These are phyloP conservation scores for Syngnathus floridae DNA, from an alignment of 2,113 vertebrate genomes.

Conservation along the genomic window DNA sequence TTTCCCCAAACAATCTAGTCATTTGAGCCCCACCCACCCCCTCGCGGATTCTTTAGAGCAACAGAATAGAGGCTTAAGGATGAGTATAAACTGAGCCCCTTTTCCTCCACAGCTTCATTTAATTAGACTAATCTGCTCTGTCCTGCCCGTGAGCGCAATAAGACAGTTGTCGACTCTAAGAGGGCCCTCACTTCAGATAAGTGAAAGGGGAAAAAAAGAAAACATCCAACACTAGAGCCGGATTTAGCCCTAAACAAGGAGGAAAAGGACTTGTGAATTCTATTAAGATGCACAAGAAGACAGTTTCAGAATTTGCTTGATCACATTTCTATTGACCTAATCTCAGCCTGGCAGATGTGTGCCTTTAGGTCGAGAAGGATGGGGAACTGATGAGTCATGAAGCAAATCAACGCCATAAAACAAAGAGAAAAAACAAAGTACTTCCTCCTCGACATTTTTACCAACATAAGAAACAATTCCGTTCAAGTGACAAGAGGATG, in stretches of 20 bases:
- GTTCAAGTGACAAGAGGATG: slow-evolving; percentile 30
- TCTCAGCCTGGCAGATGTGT: slow-evolving; percentile 55
- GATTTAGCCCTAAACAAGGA: slow-evolving; percentile 40
- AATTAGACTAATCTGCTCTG: slow-evolving; percentile 61
- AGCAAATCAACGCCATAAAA: slow-evolving; percentile 11
- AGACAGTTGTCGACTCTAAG: slow-evolving; percentile 54
- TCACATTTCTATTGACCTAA: slow-evolving; percentile 57
- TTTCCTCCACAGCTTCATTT: slow-evolving; percentile 55
- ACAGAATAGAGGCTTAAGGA: slow-evolving; percentile 51
- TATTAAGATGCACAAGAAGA: slow-evolving; percentile 62
- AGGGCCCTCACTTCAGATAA: slow-evolving; percentile 51
- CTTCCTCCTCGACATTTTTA: slow-evolving; percentile 4
- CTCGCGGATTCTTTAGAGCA: slow-evolving; percentile 28
- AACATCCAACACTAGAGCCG: slow-evolving; percentile 19
- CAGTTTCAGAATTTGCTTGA: slow-evolving; percentile 65
- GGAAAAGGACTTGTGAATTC: slow-evolving; percentile 50
- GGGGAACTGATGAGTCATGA: slow-evolving; percentile 55
- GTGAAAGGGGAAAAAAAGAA: slow-evolving; percentile 28
- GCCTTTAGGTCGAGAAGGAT: slow-evolving; percentile 51
- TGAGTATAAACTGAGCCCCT: slow-evolving; percentile 41
- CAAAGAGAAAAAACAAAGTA: slow-evolving; percentile 3
- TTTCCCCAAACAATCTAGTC: slow-evolving; percentile 33
- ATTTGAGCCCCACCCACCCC: slow-evolving; percentile 28
- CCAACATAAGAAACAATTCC: slow-evolving; percentile 20
- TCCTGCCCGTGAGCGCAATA: slow-evolving; percentile 53